These are phyloP conservation scores for Hyperoodon ampullatus DNA, from an alignment of 2,113 vertebrate genomes.

Conservation along the genomic window DNA sequence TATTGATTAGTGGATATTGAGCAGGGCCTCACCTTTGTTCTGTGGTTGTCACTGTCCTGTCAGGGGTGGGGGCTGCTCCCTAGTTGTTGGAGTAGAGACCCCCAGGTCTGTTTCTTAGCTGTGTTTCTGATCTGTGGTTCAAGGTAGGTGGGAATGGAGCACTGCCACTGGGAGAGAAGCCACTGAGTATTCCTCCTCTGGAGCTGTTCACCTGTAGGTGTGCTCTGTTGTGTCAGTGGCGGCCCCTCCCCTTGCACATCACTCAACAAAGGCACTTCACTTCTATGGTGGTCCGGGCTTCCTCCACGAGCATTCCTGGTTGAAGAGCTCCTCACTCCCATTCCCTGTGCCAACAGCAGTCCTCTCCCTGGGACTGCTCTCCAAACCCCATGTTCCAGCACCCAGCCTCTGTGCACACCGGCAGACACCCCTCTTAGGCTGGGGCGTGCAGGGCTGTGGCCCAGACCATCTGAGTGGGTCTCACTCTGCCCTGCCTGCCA, in stretches of 20 bases:
- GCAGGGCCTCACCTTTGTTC: too few relatives aligned
- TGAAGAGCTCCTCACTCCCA: background rate
- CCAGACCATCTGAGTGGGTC: background rate
- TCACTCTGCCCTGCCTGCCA: too few relatives aligned
- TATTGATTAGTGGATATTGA: too few relatives aligned
- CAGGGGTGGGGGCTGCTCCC: too few relatives aligned
- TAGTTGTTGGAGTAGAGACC: too few relatives aligned
- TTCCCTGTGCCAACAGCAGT: background rate
- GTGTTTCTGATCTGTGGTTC: background rate
- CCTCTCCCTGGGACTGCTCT: background rate
- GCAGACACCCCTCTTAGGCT: background rate
- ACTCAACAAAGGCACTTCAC: background rate
- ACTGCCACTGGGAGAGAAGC: background rate
- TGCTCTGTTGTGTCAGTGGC: background rate
- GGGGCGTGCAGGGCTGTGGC: background rate
- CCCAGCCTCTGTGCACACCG: background rate
- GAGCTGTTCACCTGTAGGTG: background rate
- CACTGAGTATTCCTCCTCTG: background rate
- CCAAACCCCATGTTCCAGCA: background rate
- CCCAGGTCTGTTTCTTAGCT: too few relatives aligned
- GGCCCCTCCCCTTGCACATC: background rate
- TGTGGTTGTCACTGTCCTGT: too few relatives aligned
- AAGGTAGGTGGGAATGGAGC: background rate
- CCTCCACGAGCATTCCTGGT: background rate
- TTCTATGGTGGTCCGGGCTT: background rate